Evolutionary conservation across 2,113 vertebrate genomes (phyloP).

Genomic region (Mustelus asterias): DNA sequence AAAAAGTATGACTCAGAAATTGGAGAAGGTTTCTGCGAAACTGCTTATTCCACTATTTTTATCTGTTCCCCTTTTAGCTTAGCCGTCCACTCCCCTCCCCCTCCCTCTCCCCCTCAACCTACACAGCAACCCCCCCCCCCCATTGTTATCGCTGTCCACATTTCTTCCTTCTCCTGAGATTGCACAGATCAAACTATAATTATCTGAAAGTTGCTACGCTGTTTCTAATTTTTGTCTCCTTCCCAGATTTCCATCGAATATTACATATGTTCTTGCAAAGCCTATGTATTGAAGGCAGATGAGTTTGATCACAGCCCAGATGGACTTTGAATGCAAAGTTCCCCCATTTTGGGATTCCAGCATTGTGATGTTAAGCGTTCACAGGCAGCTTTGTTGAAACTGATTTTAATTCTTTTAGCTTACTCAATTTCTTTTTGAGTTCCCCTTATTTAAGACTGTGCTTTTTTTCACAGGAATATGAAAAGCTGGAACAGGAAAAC

Average conservation of each 20-base stretch:
- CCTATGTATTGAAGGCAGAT: background rate
- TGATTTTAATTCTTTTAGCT: background rate
- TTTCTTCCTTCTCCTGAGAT: background rate
- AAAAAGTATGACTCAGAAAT: background rate
- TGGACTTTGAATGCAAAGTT: background rate
- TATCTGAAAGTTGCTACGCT: background rate
- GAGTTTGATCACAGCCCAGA: background rate
- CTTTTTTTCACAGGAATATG: constrained; percentile 65
- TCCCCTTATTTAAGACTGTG: constrained; percentile 13
- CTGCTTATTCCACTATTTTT: constrained; percentile 6
- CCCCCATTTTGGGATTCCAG: background rate
- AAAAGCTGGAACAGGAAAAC: constrained; percentile 82
- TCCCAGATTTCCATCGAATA: background rate
- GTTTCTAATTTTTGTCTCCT: background rate
- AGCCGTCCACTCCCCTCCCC: background rate
- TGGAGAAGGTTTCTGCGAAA: background rate
- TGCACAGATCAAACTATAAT: background rate
- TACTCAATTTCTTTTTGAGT: constrained; percentile 5
- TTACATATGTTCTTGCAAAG: background rate
- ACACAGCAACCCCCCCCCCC: background rate
- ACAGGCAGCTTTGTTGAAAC: background rate
- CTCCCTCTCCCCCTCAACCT: too few relatives aligned
- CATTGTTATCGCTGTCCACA: background rate
- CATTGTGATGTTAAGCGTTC: background rate
- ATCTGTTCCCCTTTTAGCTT: background rate